Percentiles rank a stretch among this genome's conserved stretches.
Conservation (phyloP, 2,797 vertebrate species). For the Gallinago solitaria region DNA sequence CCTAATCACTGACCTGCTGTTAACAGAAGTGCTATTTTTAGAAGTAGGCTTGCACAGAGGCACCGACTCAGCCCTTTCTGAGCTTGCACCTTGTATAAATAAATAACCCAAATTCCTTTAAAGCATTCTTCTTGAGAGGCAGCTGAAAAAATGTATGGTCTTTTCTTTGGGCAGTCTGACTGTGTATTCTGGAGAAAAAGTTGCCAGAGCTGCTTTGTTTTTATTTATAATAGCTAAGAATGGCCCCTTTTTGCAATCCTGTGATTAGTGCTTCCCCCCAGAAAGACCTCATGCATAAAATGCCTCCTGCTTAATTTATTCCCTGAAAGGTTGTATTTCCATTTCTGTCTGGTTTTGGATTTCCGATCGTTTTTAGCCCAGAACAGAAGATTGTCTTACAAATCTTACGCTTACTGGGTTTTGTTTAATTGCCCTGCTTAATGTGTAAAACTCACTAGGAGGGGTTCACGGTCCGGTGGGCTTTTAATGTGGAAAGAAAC, state of each 20-base stretch:
- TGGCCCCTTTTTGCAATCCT: background rate
- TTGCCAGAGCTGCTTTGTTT: background rate
- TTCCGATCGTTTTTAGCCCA: background rate
- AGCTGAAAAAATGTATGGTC: background rate
- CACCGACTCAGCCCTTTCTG: background rate
- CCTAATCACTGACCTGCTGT: background rate
- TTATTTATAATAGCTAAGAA: background rate
- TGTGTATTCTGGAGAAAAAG: background rate
- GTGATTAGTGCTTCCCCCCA: background rate
- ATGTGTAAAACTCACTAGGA: background rate
- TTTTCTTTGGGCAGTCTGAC: background rate
- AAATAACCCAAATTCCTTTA: background rate
- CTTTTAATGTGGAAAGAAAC: background rate
- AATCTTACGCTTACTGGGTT: background rate
- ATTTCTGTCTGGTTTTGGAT: background rate
- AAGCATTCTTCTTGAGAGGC: background rate
- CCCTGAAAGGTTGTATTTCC: background rate
- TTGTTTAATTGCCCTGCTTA: background rate
- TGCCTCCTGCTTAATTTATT: background rate
- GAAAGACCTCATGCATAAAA: background rate
- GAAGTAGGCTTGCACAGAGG: background rate
- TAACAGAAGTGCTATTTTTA: background rate
- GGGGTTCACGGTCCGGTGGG: background rate
- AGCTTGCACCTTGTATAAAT: background rate
- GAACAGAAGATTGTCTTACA: background rate